Conservation (phyloP, 2,888 invertebrate genomes). For the Hemistola chrysoprasaria region DNA sequence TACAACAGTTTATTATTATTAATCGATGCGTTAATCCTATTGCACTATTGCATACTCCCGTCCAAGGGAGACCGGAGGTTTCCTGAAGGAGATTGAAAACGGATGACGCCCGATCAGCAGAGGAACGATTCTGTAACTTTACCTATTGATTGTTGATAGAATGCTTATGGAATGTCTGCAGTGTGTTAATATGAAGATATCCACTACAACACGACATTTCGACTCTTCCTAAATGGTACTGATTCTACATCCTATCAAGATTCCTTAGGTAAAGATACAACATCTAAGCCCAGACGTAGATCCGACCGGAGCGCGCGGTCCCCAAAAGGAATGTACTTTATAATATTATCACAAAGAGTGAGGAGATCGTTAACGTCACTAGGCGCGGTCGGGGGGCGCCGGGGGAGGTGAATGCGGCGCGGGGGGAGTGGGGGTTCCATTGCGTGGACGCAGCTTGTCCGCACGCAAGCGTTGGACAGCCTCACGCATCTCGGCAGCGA, state of each 20-base stretch:
- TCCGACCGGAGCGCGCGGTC: constrained; percentile 27
- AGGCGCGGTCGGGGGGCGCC: constrained; percentile 50
- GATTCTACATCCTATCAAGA: no score
- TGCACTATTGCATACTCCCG: constrained; percentile 36
- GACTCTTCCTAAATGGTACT: no score
- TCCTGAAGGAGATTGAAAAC: no score
- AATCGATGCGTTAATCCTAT: constrained; percentile 43
- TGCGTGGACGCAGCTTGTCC: constrained; percentile 69
- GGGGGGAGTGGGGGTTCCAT: constrained; percentile 65
- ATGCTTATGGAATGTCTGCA: no score
- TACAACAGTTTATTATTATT: constrained; percentile 57
- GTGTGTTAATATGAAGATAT: no score
- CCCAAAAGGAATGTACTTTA: constrained; percentile 73
- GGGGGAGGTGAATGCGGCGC: constrained; percentile 40
- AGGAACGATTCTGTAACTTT: no score
- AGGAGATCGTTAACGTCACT: constrained; percentile 52
- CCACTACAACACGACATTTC: no score
- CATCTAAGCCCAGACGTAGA: constrained; percentile 10
- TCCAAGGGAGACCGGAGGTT: no score
- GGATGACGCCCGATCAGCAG: no score
- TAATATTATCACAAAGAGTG: constrained; percentile 74
- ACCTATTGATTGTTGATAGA: no score
- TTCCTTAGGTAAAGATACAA: no score
- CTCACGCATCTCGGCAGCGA: constrained; percentile 76
- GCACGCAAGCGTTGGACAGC: constrained; percentile 75